phyloP scores from a whole-genome alignment of 2,888 invertebrate species.

The Heliconius charithonia region DNA sequence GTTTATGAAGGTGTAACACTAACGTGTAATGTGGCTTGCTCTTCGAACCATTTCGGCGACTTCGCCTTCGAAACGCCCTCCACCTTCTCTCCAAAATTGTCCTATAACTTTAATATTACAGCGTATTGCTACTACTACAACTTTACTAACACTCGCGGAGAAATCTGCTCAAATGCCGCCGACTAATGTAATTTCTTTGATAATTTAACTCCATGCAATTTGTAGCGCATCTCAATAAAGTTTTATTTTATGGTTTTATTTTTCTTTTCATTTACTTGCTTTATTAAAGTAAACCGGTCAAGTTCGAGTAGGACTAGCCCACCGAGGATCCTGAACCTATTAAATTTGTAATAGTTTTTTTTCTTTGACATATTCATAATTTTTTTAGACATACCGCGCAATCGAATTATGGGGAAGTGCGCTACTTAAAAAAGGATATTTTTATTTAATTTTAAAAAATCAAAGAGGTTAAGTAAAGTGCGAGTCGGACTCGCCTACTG shows the following conservation, averaged over 20 bases:
- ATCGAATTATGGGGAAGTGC: too few species aligned
- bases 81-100: background rate
- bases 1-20: conserved; percentile 3
- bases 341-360: too few species aligned
- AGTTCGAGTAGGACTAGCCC: too few species aligned
- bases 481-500: too few species aligned
- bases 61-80: conserved; percentile 9
- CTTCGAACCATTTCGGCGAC: conserved; percentile 23
- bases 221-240: background rate
- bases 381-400: too few species aligned
- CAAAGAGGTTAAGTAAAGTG: too few species aligned
- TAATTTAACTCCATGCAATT: background rate
- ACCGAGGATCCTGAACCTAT: too few species aligned
- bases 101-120: conserved; percentile 15
- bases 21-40: conserved; percentile 15
- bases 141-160: background rate
- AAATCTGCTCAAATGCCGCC: background rate
- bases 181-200: background rate
- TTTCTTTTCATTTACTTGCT: too few species aligned
- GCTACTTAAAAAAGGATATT: too few species aligned
- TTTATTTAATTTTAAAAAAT: too few species aligned
- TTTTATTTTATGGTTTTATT: background rate
- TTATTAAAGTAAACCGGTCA: too few species aligned
- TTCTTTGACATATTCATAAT: too few species aligned
- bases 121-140: background rate